Evolutionary conservation across 1,140 invertebrate genomes (phyloP).

Genomic region (Pseudachorutes palmiensis): DNA sequence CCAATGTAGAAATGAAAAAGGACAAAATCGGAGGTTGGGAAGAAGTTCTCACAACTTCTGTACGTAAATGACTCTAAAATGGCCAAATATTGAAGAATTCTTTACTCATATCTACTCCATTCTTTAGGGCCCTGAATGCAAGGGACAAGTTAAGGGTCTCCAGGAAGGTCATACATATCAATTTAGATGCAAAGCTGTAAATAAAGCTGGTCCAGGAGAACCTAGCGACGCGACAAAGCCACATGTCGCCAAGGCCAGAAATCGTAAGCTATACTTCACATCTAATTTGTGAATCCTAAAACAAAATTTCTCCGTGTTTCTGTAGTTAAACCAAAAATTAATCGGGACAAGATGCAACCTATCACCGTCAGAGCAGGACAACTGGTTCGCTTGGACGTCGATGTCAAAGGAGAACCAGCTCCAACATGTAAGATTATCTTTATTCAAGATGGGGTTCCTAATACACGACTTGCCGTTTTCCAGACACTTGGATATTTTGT

Average conservation of each 20-base stretch:
- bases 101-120: too few species aligned
- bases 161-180: constrained; percentile 88
- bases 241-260: constrained; percentile 79
- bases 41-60: constrained; percentile 71
- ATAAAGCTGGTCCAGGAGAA: constrained; percentile 87
- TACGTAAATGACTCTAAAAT: too few species aligned
- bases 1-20: constrained; percentile 92
- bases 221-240: constrained; percentile 79
- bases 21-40: constrained; percentile 81
- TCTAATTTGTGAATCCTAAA: too few species aligned
- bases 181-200: constrained; percentile 84
- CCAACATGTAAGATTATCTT: too few species aligned
- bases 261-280: too few species aligned
- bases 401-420: constrained; percentile 90
- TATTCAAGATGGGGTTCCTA: too few species aligned
- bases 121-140: constrained; percentile 65
- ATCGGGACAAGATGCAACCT: constrained; percentile 81
- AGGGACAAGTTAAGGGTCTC: constrained; percentile 73
- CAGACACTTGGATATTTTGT: constrained; percentile 80
- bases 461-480: too few species aligned
- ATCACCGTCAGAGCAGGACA: constrained; percentile 83
- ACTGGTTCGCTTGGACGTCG: constrained; percentile 82
- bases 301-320: too few species aligned
- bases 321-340: constrained; percentile 68
- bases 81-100: too few species aligned